Evolutionary conservation across 2,888 invertebrate genomes (phyloP).

Genomic region (Leptodirus hochenwartii): DNA sequence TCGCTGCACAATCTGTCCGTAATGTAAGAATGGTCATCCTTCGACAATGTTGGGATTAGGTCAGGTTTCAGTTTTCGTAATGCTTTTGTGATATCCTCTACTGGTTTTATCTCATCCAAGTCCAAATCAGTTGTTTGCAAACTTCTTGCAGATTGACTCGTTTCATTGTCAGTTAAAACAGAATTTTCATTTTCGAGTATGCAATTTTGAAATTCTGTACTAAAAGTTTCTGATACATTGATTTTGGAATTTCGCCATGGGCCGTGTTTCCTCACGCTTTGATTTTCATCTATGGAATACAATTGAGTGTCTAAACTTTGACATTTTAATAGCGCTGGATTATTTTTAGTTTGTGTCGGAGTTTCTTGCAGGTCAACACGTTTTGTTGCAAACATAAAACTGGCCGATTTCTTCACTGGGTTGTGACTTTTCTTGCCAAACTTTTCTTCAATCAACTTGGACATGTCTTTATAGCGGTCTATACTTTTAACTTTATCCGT

Average conservation of each 20-base stretch:
- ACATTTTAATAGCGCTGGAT: slow-evolving; percentile 21
- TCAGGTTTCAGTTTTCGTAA: slow-evolving; percentile 21
- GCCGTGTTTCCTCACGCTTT: slow-evolving; percentile 2
- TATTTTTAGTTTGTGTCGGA: slow-evolving; percentile 14
- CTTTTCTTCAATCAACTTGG: slow-evolving; percentile 47
- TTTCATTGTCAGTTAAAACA: no score
- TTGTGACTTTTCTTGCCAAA: slow-evolving; percentile 32
- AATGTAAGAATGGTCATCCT: slow-evolving; percentile 35
- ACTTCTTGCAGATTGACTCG: no score
- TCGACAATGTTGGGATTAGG: slow-evolving; percentile 22
- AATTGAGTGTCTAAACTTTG: slow-evolving; percentile 23
- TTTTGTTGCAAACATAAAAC: slow-evolving; percentile 24
- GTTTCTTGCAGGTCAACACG: slow-evolving; percentile 19
- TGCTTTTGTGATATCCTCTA: slow-evolving; percentile 11
- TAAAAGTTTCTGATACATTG: slow-evolving; percentile 19
- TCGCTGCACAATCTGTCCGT: slow-evolving; percentile 51
- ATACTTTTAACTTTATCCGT: slow-evolving; percentile 49
- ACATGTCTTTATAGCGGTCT: slow-evolving; percentile 54
- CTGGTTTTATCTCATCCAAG: slow-evolving; percentile 17
- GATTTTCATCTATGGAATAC: slow-evolving; percentile 15
- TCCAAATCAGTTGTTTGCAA: slow-evolving; percentile 14
- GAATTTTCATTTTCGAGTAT: slow-evolving; percentile 19
- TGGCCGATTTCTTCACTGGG: slow-evolving; percentile 24
- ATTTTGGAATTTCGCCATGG: slow-evolving; percentile 14
- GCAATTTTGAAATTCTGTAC: slow-evolving; percentile 23